Evolutionary conservation across 2,113 vertebrate species (phyloP), one percentile per base, ranked within the genome.

Genomic region (Nothocercus nigrocapillus): DNA sequence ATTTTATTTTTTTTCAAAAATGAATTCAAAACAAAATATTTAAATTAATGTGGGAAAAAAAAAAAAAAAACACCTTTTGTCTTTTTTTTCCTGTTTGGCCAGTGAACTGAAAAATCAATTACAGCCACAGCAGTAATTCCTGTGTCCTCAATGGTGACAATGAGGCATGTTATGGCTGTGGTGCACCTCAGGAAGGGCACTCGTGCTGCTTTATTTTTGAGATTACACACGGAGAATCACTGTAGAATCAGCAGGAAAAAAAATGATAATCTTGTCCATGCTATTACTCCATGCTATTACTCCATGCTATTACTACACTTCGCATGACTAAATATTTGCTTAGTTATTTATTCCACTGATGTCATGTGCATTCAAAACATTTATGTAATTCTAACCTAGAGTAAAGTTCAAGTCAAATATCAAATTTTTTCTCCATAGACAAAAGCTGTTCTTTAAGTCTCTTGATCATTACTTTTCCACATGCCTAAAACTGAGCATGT

Each of bases 91-190:
- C 49, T 69, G 8, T 72, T 93, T 89, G 81, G 64, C 51, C 13
- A 91, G 63, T 54, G 78, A 94, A 94, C 34, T 69, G 68, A 94
- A 97, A 96, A 94, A 96, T 93, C 87, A 95, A 94, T 95, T 95
- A 84, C 70, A 82, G 86, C 76, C 95, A 82, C 70, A 94, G 93
- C 49, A 89, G 94, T 89, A 69, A 90, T 58, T 93, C n/a, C 82
- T 84, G 44, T 80, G 69, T 94, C 90, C 62, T 96, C 85, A 59
- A n/a, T 74, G 44, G 58, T 89, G 70, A 90, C 85, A 84, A 78
- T 56, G 56, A 94, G 54, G 64, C 49, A 84, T 42, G 62, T 66
- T 67, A 86, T 44, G 51, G 77, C 69, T 76, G 62, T 53, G 42
- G 45, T 56, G 5, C 70, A 78, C 73, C 83, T 95, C 73, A 86